Conservation (phyloP, 2,113 vertebrate genomes). For the Gobio gobio region DNA sequence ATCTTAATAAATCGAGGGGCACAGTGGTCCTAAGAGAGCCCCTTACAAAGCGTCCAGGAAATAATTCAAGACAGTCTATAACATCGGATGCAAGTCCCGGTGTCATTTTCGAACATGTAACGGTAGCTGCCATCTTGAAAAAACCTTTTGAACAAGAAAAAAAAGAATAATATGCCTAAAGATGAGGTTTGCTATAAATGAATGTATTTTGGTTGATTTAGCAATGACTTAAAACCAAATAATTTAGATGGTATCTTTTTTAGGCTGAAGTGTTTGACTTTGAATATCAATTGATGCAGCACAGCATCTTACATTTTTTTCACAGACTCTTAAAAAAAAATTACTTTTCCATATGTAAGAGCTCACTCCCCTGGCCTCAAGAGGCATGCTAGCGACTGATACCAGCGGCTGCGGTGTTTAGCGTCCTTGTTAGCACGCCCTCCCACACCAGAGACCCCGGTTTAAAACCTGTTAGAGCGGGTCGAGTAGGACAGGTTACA, state of each 20-base stretch:
- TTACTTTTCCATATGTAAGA: background rate
- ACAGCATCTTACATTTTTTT: background rate
- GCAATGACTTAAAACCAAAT: background rate
- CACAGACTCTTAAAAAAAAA: background rate
- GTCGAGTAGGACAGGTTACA: too few species aligned
- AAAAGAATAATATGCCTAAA: background rate
- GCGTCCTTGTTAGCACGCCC: too few species aligned
- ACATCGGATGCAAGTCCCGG: constrained; percentile 16
- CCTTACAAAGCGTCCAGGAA: constrained; percentile 62
- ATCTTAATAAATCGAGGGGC: constrained; percentile 78
- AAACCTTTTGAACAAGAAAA: background rate
- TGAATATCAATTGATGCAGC: background rate
- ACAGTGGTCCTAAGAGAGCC: constrained; percentile 71
- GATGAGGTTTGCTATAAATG: background rate
- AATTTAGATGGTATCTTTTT: background rate
- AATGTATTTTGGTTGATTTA: background rate
- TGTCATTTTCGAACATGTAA: background rate
- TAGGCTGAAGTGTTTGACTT: background rate
- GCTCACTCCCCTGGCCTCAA: too few species aligned
- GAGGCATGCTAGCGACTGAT: too few species aligned
- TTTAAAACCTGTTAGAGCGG: too few species aligned
- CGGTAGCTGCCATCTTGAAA: background rate
- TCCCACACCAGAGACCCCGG: too few species aligned
- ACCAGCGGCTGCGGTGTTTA: too few species aligned
- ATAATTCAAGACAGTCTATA: constrained; percentile 53